A percentile compares a stretch with the other conserved stretches of the same genome.
Evolutionary conservation across 2,888 invertebrate species (phyloP).

Genomic region (Drosophila bunnanda): DNA sequence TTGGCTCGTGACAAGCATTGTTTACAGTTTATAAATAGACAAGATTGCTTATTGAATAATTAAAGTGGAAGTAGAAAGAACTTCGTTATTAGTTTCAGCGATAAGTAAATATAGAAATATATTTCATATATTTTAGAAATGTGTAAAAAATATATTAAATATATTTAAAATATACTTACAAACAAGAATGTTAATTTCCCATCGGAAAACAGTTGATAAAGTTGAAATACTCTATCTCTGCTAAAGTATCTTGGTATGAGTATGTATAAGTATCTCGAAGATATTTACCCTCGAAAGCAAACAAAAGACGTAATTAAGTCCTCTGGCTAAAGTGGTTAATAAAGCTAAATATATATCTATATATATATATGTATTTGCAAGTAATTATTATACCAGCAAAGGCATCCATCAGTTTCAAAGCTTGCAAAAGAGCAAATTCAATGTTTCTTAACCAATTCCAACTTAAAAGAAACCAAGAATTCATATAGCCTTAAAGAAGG

Average conservation of each 20-base stretch:
- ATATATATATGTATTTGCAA: neutral
- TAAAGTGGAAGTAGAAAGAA: neutral
- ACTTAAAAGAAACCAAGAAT: neutral
- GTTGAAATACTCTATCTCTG: no score
- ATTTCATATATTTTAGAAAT: no score
- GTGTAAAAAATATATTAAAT: no score
- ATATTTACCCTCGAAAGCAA: neutral
- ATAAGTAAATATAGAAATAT: neutral
- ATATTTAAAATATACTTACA: no score
- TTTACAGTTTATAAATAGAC: neutral
- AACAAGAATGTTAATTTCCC: no score
- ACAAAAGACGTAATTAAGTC: slow-evolving; percentile 3
- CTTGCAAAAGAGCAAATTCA: neutral
- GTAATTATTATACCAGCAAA: neutral
- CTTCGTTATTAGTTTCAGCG: neutral
- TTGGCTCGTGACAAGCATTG: slow-evolving; percentile 26
- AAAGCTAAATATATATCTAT: neutral
- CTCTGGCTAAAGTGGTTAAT: slow-evolving; percentile 3
- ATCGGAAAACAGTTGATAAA: no score
- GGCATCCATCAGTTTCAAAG: neutral
- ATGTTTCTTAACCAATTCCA: neutral
- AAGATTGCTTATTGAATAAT: slow-evolving; percentile 1
- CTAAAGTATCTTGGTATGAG: neutral
- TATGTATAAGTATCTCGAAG: neutral
- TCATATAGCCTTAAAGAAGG: neutral